Conservation (phyloP, 2,888 invertebrate species). For the Monopis laevigella region DNA sequence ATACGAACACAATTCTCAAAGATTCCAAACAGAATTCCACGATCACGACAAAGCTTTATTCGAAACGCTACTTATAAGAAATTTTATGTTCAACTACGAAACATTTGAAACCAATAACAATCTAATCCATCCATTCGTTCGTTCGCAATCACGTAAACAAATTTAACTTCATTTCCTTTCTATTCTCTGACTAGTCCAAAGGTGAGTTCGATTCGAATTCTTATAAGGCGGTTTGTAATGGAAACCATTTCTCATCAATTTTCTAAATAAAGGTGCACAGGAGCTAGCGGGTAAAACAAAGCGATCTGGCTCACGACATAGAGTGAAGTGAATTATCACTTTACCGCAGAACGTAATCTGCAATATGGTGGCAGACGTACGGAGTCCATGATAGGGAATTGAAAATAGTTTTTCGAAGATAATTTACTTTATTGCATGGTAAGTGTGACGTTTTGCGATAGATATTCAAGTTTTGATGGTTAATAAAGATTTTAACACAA, state of each 20-base stretch:
- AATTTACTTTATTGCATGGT: no score
- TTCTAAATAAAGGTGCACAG: slow-evolving; percentile 68
- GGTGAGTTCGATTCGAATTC: no score
- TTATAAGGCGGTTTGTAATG: slow-evolving; percentile 62
- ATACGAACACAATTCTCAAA: no score
- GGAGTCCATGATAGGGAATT: no score
- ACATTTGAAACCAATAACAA: slow-evolving; percentile 56
- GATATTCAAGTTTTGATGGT: no score
- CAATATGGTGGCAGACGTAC: slow-evolving; percentile 6
- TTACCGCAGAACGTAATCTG: slow-evolving; percentile 67
- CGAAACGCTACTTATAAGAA: slow-evolving; percentile 47
- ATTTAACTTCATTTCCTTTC: slow-evolving; percentile 64
- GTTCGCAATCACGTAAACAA: slow-evolving; percentile 63
- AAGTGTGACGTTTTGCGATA: no score
- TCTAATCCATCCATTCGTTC: slow-evolving; percentile 42
- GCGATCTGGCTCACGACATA: slow-evolving; percentile 64
- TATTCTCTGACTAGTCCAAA: slow-evolving; percentile 2
- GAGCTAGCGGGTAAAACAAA: slow-evolving; percentile 64
- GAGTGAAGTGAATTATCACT: slow-evolving; percentile 67
- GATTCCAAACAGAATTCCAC: slow-evolving; percentile 3
- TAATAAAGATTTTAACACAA: no score
- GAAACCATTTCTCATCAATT: slow-evolving; percentile 68
- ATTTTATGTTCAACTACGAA: slow-evolving; percentile 39
- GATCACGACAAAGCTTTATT: slow-evolving; percentile 1
- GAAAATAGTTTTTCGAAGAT: no score